A percentile compares a stretch with the other conserved stretches of the same genome.
These are phyloP conservation scores for Zaprionus vittiger DNA, from an alignment of 1,140 invertebrate genomes.

Conservation along the genomic window DNA sequence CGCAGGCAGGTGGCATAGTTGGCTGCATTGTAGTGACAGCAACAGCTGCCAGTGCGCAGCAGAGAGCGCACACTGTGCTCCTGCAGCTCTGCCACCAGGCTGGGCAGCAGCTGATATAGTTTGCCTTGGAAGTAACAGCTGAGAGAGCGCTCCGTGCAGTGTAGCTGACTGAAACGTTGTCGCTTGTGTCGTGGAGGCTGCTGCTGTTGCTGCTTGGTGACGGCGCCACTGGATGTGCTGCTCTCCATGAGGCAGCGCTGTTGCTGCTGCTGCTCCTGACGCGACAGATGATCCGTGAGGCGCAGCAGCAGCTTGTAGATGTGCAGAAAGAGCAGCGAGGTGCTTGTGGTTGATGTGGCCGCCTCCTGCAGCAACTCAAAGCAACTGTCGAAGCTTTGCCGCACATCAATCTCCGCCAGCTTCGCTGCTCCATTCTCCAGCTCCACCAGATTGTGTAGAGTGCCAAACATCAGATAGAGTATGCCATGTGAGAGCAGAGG, in stretches of 20 bases:
- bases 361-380: constrained; percentile 62
- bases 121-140: constrained; percentile 78
- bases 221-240: constrained; percentile 46
- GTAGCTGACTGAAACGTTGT: constrained; percentile 55
- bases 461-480: constrained; percentile 74
- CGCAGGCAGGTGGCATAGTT: constrained; percentile 63
- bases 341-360: constrained; percentile 19
- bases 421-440: constrained; percentile 55
- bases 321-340: constrained; percentile 56
- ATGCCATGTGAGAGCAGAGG: constrained; percentile 54
- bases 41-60: constrained; percentile 70
- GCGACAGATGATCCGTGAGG: constrained; percentile 58
- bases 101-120: constrained; percentile 61
- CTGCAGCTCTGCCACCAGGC: constrained; percentile 58
- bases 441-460: constrained; percentile 69
- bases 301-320: constrained; percentile 68
- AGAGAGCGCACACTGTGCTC: constrained; percentile 66
- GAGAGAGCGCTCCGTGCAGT: constrained; percentile 59
- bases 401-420: constrained; percentile 63
- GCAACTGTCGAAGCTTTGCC: constrained; percentile 60
- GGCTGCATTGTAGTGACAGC: constrained; percentile 69
- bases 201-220: constrained; percentile 59
- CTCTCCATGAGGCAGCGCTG: constrained; percentile 64
- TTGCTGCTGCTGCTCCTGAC: constrained; percentile 65
- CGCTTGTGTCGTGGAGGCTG: constrained; percentile 54